Conservation (phyloP, 1,140 invertebrate genomes). For the Megalopta genalis region DNA sequence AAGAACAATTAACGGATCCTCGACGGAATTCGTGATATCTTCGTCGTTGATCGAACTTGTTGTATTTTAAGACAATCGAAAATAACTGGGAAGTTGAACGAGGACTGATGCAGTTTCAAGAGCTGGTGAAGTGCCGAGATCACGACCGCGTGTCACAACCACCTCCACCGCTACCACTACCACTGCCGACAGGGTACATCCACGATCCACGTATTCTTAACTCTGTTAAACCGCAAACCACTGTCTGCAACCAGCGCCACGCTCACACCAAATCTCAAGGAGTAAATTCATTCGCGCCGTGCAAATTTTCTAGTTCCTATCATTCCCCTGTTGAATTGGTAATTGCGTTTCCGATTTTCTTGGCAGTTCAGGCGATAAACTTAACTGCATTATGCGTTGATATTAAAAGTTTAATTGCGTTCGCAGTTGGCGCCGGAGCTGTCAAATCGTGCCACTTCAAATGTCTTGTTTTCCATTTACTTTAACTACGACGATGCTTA, state of each 20-base stretch:
- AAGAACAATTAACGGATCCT: no score
- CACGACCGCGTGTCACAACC: not conserved
- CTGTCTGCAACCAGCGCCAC: constrained; percentile 16
- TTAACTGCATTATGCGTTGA: constrained; percentile 8
- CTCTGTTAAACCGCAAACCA: constrained; percentile 40
- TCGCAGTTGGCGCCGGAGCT: not conserved
- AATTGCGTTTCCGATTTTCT: not conserved
- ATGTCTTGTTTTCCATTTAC: no score
- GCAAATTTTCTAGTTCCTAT: constrained; percentile 36
- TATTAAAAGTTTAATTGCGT: constrained; percentile 15
- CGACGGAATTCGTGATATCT: no score
- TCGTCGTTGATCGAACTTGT: constrained; percentile 6
- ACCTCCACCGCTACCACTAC: not conserved
- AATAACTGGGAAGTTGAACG: constrained; percentile 3
- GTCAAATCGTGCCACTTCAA: no score
- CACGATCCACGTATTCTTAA: constrained; percentile 46
- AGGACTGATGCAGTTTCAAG: not conserved
- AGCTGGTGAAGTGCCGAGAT: constrained; percentile 16
- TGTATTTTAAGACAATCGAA: constrained; percentile 21
- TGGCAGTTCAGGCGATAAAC: not conserved
- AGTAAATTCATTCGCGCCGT: constrained; percentile 44
- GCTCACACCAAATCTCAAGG: constrained; percentile 6
- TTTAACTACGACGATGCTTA: no score
- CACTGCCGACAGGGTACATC: not conserved
- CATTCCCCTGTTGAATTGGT: constrained; percentile 2